These are phyloP conservation scores for Cricetomys ansorgei DNA, from an alignment of 2,113 vertebrate genomes.

Conservation along the genomic window DNA sequence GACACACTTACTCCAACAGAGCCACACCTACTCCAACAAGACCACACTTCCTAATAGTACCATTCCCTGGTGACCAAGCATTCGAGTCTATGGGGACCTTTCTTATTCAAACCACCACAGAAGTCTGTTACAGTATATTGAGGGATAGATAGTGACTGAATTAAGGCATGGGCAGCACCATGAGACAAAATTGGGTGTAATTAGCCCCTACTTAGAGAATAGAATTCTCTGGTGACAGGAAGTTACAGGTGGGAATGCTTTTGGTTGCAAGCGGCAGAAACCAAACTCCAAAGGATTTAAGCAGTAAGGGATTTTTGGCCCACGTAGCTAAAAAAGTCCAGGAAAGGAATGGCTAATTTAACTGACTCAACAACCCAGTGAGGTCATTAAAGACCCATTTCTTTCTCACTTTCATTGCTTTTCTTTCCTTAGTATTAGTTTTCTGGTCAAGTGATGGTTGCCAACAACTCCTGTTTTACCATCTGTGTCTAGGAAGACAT, in stretches of 20 bases:
- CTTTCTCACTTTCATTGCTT: slow-evolving; percentile 35
- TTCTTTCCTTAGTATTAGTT: slow-evolving; percentile 32
- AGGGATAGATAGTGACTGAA: background rate
- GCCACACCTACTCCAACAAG: background rate
- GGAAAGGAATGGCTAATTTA: background rate
- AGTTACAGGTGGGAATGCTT: slow-evolving; percentile 48
- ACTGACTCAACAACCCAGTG: slow-evolving; percentile 13
- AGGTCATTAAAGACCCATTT: slow-evolving; percentile 38
- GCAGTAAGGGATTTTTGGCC: slow-evolving; percentile 38
- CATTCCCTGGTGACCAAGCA: background rate
- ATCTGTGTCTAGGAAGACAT: background rate
- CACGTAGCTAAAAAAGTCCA: slow-evolving; percentile 11
- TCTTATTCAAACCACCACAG: background rate
- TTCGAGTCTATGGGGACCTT: background rate
- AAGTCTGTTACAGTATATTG: background rate
- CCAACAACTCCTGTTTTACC: slow-evolving; percentile 15
- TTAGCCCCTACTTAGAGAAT: background rate
- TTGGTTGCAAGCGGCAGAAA: slow-evolving; percentile 47
- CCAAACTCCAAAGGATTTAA: slow-evolving; percentile 9
- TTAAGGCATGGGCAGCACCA: background rate
- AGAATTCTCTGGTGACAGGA: slow-evolving; percentile 54
- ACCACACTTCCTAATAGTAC: background rate
- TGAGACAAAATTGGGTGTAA: slow-evolving; percentile 4
- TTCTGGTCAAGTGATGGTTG: slow-evolving; percentile 17
- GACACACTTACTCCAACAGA: background rate